phyloP scores from a whole-genome alignment of 2,888 invertebrate species.

The Antheraea yamamai region DNA sequence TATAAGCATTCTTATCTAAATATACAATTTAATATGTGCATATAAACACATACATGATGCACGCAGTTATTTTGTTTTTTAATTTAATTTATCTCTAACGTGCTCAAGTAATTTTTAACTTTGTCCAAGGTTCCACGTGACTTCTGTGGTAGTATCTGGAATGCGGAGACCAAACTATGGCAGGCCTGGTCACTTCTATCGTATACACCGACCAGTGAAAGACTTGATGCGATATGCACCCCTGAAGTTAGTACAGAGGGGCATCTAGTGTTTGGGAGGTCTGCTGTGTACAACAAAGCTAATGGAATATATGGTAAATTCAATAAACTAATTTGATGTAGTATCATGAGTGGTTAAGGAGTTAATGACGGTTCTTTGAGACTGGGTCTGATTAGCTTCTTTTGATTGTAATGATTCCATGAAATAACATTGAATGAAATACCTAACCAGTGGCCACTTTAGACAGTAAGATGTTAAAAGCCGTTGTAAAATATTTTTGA shows the following conservation, averaged over 20 bases:
- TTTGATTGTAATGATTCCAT: too few species aligned
- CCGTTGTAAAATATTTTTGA: too few species aligned
- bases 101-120: background rate
- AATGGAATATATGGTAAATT: conserved; percentile 39
- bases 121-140: conserved; percentile 51
- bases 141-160: conserved; percentile 59
- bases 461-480: too few species aligned
- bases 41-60: too few species aligned
- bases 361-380: background rate
- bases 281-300: conserved; percentile 47
- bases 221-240: conserved; percentile 44
- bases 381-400: too few species aligned
- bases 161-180: conserved; percentile 62
- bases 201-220: conserved; percentile 36
- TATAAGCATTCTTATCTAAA: too few species aligned
- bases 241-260: conserved; percentile 44
- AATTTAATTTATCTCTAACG: too few species aligned
- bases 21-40: too few species aligned
- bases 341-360: background rate
- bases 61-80: too few species aligned
- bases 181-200: conserved; percentile 61
- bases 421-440: too few species aligned
- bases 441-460: too few species aligned
- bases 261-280: conserved; percentile 37
- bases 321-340: background rate